Base-by-base conservation (phyloP, 2,888 invertebrate species). In the Venustoraphidia nigricollis region DNA sequence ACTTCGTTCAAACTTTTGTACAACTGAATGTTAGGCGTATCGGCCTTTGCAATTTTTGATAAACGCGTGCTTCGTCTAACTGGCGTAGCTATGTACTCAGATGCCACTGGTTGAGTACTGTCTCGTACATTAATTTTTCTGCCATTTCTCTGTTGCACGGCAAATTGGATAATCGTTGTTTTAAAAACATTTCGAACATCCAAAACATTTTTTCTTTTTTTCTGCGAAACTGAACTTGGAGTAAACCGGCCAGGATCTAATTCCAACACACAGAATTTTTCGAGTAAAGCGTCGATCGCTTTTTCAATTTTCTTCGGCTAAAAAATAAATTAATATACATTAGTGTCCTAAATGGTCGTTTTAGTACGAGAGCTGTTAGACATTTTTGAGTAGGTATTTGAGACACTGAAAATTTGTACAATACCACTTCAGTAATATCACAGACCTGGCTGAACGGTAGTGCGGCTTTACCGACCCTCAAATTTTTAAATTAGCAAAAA, bases 111-210 rank as follows among this genome's bases (percentile, higher is more conserved):
- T 66, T 70, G 68, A 46, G 70, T 69, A 67, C 49, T 69, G 65
- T n/a, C 35, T 8, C 1, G 14, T 0, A 10, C 11, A 10, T 41
- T 42, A 9, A 41, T 37, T 47, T 55, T 58, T 53, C 56, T 60
- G 35, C 54, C 44, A 48, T 55, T 56, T 43, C 58, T 58, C 52
- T 64, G 60, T 50, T 73, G 71, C 9, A 77, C 71, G 0, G 76
- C 76, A 57, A 76, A 76, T 37, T 73, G 60, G 14, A 77, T 76
- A 4, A 76, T 70, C 1, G 73, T 71, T 34, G 75, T 75, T 53
- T 75, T 76, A 56, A 77, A 76, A 0, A 75, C 70, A 52, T 75
- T 76, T 53, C 73, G 70, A 0, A 73, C 71, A 46, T 76, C 74
- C 10, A 71, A 60, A 46, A 73, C 50, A 34, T 59, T 56, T 54